Evolutionary conservation across 2,888 invertebrate species (phyloP).

Genomic region (Hoplodrina ambigua): DNA sequence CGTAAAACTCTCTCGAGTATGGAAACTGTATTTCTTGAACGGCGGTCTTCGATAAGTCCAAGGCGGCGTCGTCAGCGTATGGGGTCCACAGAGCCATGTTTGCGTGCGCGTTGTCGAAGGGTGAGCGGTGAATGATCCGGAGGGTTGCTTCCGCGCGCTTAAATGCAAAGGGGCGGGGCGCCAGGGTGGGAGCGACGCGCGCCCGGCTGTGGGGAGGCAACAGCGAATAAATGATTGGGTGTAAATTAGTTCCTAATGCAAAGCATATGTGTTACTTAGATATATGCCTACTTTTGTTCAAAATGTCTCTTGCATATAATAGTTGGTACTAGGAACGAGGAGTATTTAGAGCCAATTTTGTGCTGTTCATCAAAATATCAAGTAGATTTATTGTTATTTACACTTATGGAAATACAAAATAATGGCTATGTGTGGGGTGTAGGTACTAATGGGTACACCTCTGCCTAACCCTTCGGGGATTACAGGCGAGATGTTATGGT

Average conservation of each 20-base stretch:
- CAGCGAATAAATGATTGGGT: conserved; percentile 47
- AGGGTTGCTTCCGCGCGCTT: conserved; percentile 63
- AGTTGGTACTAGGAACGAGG: neutral
- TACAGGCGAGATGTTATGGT: too few relatives aligned
- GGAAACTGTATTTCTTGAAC: conserved; percentile 47
- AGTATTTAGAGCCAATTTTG: neutral
- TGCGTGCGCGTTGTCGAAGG: conserved; percentile 51
- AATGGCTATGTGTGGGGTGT: too few relatives aligned
- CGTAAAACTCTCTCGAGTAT: conserved; percentile 15
- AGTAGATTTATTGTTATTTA: too few relatives aligned
- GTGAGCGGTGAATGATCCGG: conserved; percentile 57
- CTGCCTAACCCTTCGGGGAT: too few relatives aligned
- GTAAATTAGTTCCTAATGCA: conserved; percentile 34
- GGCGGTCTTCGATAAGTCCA: conserved; percentile 74
- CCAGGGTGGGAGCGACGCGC: conserved; percentile 42
- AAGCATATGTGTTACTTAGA: conserved; percentile 15
- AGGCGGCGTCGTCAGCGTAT: conserved; percentile 75
- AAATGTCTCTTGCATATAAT: conserved; percentile 7
- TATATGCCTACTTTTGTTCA: conserved; percentile 23
- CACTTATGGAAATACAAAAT: too few relatives aligned
- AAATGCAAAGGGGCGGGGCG: conserved; percentile 59
- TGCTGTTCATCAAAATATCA: neutral
- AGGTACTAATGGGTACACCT: too few relatives aligned
- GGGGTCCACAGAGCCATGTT: conserved; percentile 84
- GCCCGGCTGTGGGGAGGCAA: conserved; percentile 48